phyloP scores from a whole-genome alignment of 1,140 invertebrate genomes.

The Drosophila rhopaloa region DNA sequence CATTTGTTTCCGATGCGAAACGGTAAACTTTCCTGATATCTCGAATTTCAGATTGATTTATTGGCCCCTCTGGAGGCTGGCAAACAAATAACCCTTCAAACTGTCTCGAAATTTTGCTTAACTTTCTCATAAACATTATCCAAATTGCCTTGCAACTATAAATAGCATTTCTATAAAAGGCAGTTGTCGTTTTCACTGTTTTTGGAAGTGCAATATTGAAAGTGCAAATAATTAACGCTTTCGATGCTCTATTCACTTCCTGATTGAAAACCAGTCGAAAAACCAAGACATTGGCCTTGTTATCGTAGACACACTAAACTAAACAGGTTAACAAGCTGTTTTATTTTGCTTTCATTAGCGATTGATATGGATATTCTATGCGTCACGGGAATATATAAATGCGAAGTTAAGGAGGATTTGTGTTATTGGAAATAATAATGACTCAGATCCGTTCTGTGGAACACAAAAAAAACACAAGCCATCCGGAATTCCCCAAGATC shows the following conservation, averaged over 20 bases:
- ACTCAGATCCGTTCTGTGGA: not conserved
- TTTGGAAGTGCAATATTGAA: not conserved
- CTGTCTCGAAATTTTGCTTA: not conserved
- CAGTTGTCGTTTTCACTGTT: not conserved
- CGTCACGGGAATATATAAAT: not conserved
- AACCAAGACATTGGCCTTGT: slow-evolving; percentile 42
- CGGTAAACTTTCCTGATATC: slow-evolving; percentile 15
- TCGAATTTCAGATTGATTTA: slow-evolving; percentile 34
- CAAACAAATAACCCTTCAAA: not conserved
- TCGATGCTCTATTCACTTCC: slow-evolving; percentile 9
- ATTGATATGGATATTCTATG: slow-evolving; percentile 12
- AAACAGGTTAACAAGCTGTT: slow-evolving; percentile 32
- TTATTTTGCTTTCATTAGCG: not conserved
- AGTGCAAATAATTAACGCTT: not conserved
- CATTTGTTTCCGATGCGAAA: slow-evolving; percentile 23
- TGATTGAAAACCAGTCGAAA: slow-evolving; percentile 31
- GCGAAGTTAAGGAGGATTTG: not conserved
- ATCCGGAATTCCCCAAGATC: too few relatives aligned
- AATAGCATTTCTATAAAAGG: not conserved
- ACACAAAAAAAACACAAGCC: too few relatives aligned
- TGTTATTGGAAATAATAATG: not conserved
- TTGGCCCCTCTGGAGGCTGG: slow-evolving; percentile 1
- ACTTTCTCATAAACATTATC: not conserved
- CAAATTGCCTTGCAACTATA: too few relatives aligned
- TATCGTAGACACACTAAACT: not conserved